phyloP scores from a whole-genome alignment of 92 coral and sea anemone species.

The Parazoanthus swiftii region DNA sequence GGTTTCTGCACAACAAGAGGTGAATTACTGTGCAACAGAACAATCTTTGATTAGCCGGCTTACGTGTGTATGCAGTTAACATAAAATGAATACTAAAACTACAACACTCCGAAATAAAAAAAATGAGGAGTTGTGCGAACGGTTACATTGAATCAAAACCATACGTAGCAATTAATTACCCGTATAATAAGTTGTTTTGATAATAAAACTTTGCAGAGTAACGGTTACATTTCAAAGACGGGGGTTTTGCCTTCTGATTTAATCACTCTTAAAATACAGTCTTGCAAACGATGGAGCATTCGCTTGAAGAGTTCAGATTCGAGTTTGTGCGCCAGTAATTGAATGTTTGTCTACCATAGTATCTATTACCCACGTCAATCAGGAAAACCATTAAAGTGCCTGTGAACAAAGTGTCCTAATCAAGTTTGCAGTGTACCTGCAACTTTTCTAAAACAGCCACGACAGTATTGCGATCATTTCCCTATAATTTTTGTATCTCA shows the following conservation, averaged over 20 bases:
- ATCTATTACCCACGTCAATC: constrained; percentile 92
- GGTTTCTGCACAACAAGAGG: constrained; percentile 15
- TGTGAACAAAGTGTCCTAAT: constrained; percentile 52
- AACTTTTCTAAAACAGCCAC: constrained; percentile 21
- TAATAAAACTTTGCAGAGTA: constrained; percentile 36
- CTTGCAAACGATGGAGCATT: constrained; percentile 27
- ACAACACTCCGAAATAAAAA: constrained; percentile 41
- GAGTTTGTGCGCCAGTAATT: constrained; percentile 74
- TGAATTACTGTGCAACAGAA: constrained; percentile 28
- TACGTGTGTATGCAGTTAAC: neutral
- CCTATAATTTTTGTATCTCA: neutral
- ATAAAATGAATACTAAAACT: constrained; percentile 48
- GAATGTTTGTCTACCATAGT: constrained; percentile 81
- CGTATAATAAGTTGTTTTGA: constrained; percentile 51
- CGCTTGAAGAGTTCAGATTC: constrained; percentile 51
- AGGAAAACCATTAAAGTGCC: constrained; percentile 75
- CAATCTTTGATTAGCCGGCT: constrained; percentile 15
- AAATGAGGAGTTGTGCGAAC: constrained; percentile 38
- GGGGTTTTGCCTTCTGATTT: constrained; percentile 38
- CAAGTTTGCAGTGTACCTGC: constrained; percentile 33
- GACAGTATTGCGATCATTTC: constrained; percentile 3
- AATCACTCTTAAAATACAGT: constrained; percentile 20
- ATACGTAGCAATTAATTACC: constrained; percentile 64
- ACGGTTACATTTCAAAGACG: constrained; percentile 50
- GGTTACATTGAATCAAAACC: constrained; percentile 57